Conservation (phyloP, 2,797 vertebrate genomes). For the Dipus sagitta region DNA sequence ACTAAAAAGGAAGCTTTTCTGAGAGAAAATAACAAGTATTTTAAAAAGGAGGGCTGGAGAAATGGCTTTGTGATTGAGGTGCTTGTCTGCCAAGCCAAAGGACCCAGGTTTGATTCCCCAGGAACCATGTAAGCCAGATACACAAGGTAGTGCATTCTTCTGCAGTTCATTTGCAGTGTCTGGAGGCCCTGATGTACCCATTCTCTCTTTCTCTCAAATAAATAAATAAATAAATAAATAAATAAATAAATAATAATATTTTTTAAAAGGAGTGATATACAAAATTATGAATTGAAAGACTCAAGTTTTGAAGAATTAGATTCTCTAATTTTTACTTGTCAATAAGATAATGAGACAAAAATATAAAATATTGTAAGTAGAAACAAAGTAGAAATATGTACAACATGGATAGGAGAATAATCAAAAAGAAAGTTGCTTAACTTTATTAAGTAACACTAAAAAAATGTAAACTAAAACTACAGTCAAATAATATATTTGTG, state of each 20-base stretch:
- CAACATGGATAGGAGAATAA: background rate
- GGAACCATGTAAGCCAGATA: too few relatives aligned
- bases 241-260: background rate
- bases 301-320: background rate
- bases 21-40: background rate
- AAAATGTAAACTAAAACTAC: background rate
- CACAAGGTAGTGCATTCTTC: too few relatives aligned
- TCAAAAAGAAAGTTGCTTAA: background rate
- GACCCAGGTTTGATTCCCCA: too few relatives aligned
- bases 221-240: slow-evolving; percentile 15
- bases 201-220: background rate
- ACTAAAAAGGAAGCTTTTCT: background rate
- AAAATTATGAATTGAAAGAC: background rate
- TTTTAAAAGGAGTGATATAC: background rate
- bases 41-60: too few relatives aligned
- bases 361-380: background rate
- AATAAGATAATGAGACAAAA: background rate
- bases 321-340: background rate
- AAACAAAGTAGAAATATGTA: background rate
- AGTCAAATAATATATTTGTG: background rate
- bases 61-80: background rate
- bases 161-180: too few relatives aligned
- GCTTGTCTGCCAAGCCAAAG: too few relatives aligned
- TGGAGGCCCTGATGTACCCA: too few relatives aligned
- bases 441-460: background rate